phyloP scores from a whole-genome alignment of 2,888 invertebrate genomes.

The Ormyrus rosae region DNA sequence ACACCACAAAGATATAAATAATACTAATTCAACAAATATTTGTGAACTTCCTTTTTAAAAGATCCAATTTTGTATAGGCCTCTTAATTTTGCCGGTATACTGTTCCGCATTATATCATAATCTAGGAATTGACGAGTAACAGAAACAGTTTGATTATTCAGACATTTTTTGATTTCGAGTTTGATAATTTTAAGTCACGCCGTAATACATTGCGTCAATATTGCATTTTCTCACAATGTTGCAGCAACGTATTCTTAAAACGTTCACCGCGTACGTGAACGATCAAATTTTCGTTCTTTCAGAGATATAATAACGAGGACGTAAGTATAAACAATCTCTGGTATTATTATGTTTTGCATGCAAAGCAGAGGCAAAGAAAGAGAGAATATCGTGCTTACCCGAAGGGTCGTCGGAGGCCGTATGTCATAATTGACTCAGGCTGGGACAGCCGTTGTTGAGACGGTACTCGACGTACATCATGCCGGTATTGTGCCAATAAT shows the following conservation, averaged over 20 bases:
- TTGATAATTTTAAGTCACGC: neutral
- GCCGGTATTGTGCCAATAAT: constrained; percentile 96
- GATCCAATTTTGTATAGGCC: too few species aligned
- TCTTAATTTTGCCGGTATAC: too few species aligned
- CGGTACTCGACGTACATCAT: constrained; percentile 88
- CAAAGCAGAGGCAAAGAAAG: neutral
- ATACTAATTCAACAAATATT: too few species aligned
- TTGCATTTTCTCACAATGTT: neutral
- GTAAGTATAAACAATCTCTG: neutral
- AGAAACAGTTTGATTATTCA: too few species aligned
- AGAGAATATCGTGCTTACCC: constrained; percentile 74
- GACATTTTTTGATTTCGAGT: too few species aligned
- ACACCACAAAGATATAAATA: too few species aligned
- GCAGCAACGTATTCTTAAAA: neutral
- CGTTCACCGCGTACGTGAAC: neutral
- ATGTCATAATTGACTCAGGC: constrained; percentile 79
- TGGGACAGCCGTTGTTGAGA: constrained; percentile 86
- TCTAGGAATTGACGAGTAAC: too few species aligned
- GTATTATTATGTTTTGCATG: neutral
- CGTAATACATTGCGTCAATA: neutral
- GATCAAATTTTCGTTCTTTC: neutral
- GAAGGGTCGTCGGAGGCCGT: constrained; percentile 77
- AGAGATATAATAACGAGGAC: neutral
- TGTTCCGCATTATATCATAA: too few species aligned
- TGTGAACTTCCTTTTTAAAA: too few species aligned